Conservation (phyloP, 1,140 invertebrate genomes). For the Drosophila arizonae region DNA sequence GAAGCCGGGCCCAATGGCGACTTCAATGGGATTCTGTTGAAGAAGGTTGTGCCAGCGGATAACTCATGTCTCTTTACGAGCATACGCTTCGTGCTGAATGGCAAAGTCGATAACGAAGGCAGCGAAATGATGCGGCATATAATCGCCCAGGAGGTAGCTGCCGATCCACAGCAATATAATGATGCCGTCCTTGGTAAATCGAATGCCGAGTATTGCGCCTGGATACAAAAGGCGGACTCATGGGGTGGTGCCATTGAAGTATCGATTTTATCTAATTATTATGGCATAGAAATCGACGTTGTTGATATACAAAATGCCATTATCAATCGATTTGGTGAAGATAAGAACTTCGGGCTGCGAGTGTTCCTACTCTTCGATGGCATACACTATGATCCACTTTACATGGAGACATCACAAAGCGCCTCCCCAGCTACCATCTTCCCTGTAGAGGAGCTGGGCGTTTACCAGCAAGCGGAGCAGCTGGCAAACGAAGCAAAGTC, state of each 20-base stretch:
- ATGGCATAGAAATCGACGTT: slow-evolving; percentile 96
- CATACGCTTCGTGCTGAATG: slow-evolving; percentile 89
- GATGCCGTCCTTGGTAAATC: slow-evolving; percentile 94
- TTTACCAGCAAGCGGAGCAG: slow-evolving; percentile 91
- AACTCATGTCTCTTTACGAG: slow-evolving; percentile 98
- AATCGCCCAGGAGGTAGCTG: slow-evolving; percentile 91
- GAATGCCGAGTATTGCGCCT: slow-evolving; percentile 93
- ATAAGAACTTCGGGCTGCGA: slow-evolving; percentile 91
- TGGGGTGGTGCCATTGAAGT: slow-evolving; percentile 99
- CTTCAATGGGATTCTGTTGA: slow-evolving; percentile 90
- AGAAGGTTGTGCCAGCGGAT: slow-evolving; percentile 95
- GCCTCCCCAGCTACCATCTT: slow-evolving; percentile 91
- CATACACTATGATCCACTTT: slow-evolving; percentile 97
- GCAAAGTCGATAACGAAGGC: slow-evolving; percentile 89
- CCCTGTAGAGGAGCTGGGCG: slow-evolving; percentile 87
- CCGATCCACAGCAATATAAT: slow-evolving; percentile 90
- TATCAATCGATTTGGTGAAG: slow-evolving; percentile 97
- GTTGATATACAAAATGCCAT: slow-evolving; percentile 95
- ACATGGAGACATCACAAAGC: slow-evolving; percentile 90
- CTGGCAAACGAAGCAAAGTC: slow-evolving; percentile 93
- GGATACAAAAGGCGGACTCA: slow-evolving; percentile 92
- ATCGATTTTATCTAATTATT: slow-evolving; percentile 93
- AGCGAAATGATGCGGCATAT: slow-evolving; percentile 91
- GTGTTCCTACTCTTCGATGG: slow-evolving; percentile 97
- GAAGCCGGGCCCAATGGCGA: slow-evolving; percentile 83